A percentile compares a stretch with the other conserved stretches of the same genome.
Conservation (phyloP, 2,113 vertebrate species). For the Cariama cristata region DNA sequence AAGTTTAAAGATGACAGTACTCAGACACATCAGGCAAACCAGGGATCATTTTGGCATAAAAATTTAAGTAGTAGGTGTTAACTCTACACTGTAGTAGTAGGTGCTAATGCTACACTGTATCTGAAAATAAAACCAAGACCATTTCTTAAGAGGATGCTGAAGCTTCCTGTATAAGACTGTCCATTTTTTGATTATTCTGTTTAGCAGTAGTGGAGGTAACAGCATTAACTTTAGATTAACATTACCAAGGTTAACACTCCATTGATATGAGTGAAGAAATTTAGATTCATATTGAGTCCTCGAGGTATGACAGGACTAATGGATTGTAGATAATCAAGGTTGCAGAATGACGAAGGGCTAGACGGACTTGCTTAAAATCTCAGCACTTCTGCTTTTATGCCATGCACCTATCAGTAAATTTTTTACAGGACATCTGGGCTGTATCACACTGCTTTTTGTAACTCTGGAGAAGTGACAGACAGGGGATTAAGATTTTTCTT, state of each 20-base stretch:
- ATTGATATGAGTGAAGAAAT: neutral
- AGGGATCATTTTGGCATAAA: neutral
- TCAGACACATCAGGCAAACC: neutral
- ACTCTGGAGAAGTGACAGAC: neutral
- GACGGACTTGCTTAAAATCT: neutral
- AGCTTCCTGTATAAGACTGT: neutral
- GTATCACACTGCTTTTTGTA: neutral
- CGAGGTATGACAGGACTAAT: neutral
- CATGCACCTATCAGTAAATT: neutral
- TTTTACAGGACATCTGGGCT: neutral
- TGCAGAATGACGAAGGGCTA: neutral
- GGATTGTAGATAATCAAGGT: neutral
- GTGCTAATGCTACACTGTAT: neutral
- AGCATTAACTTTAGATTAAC: neutral
- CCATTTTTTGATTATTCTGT: neutral
- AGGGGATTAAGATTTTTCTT: neutral
- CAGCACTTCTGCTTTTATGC: neutral
- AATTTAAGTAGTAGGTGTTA: neutral
- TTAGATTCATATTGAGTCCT: neutral
- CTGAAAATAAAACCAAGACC: neutral
- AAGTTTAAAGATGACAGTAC: neutral
- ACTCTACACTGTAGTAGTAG: neutral
- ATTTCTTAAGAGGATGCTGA: neutral
- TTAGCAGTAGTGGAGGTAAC: neutral
- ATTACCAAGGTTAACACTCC: neutral